Percentiles rank a stretch among this genome's conserved stretches.
These are phyloP conservation scores for Hydractinia echinata DNA, from an alignment of 30 jellyfish, hydroid and myxozoan genomes.

Conservation along the genomic window DNA sequence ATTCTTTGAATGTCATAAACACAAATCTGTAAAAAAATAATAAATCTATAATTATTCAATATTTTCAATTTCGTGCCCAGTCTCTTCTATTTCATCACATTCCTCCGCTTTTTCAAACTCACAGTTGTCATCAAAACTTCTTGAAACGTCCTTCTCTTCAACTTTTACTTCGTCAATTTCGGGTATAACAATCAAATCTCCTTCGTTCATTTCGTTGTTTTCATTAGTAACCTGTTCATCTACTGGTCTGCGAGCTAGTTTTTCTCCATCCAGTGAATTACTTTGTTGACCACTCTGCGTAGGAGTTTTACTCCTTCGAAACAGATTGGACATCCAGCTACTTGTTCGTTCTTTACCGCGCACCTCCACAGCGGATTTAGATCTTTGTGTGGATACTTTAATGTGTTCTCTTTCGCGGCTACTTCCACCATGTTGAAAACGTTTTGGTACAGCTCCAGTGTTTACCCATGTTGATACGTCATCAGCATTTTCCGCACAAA, in stretches of 20 bases:
- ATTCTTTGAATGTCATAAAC: too few relatives aligned
- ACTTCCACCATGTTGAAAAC: background rate
- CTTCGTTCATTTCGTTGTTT: background rate
- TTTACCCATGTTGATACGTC: background rate
- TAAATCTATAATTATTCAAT: too few relatives aligned
- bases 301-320: conserved; percentile 18
- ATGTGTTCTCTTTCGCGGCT: background rate
- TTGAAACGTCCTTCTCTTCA: conserved; percentile 46
- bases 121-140: conserved; percentile 45
- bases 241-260: background rate
- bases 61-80: background rate
- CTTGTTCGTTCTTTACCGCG: conserved; percentile 2
- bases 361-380: background rate
- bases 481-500: background rate
- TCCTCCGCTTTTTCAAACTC: conserved; percentile 45
- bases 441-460: conserved; percentile 19
- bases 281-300: background rate
- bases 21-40: too few relatives aligned
- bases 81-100: conserved; percentile 18
- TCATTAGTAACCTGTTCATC: background rate
- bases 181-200: conserved; percentile 41
- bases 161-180: conserved; percentile 56
- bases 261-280: background rate
- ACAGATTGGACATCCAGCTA: conserved; percentile 29
- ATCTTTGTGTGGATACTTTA: background rate